Percentiles rank a stretch among this genome's conserved stretches.
These are phyloP conservation scores for Arvicanthis niloticus DNA, from an alignment of 2,113 vertebrate genomes.

Conservation along the genomic window DNA sequence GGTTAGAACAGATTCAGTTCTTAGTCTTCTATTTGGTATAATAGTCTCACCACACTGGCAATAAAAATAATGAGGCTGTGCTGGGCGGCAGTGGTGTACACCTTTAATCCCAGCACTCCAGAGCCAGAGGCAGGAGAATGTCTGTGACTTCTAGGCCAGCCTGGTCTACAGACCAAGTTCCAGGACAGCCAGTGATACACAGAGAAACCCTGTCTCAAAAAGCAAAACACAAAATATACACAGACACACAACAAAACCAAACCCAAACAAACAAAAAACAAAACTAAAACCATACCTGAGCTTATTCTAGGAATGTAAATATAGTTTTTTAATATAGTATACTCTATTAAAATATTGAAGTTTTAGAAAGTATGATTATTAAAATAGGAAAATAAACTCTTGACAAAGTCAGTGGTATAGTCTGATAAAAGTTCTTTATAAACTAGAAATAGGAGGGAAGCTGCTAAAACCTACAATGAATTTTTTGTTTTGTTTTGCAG, in stretches of 20 bases:
- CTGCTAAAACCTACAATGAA: no score
- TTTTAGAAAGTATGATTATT: not conserved
- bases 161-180: no score
- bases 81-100: no score
- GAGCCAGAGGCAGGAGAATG: no score
- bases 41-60: not conserved
- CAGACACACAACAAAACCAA: no score
- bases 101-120: no score
- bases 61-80: not conserved
- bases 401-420: conserved; percentile 4
- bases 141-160: no score
- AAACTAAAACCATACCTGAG: not conserved
- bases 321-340: not conserved
- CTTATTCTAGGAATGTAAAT: not conserved
- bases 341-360: conserved; percentile 9
- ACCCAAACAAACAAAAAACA: not conserved
- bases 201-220: no score
- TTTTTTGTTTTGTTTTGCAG: not conserved
- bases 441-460: not conserved
- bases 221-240: no score
- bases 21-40: not conserved
- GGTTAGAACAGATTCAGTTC: not conserved
- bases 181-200: no score
- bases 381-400: not conserved
- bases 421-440: not conserved